phyloP scores from a whole-genome alignment of 2,797 vertebrate genomes.

The Melanotaenia nigrans region DNA sequence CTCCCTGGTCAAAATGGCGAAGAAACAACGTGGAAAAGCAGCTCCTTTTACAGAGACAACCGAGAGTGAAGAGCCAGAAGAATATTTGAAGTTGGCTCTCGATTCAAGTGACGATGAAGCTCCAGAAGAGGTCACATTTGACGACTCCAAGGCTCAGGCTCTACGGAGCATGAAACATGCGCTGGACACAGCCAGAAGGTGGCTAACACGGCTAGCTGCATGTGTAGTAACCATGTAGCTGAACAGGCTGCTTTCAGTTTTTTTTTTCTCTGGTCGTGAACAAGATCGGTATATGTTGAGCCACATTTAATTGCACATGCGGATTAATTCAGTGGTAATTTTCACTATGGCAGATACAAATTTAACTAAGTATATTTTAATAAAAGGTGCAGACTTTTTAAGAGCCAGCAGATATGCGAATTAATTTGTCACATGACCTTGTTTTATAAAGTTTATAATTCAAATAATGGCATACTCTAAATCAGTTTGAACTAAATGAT shows the following conservation, averaged over 20 bases:
- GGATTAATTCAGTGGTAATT: accelerated
- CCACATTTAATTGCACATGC: neutral
- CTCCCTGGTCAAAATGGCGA: slow-evolving; percentile 47
- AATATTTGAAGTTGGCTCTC: neutral
- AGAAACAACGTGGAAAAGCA: slow-evolving; percentile 54
- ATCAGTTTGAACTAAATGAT: too few relatives aligned
- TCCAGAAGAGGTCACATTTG: slow-evolving; percentile 80
- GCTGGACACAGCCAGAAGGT: slow-evolving; percentile 73
- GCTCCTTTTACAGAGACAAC: neutral
- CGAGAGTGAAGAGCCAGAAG: accelerated
- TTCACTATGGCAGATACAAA: neutral
- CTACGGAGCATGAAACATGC: slow-evolving; percentile 66
- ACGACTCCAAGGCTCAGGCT: slow-evolving; percentile 70
- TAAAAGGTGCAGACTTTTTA: too few relatives aligned
- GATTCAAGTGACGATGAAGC: slow-evolving; percentile 79
- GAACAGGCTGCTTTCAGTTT: too few relatives aligned
- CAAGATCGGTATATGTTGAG: accelerated
- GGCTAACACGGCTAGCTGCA: slow-evolving; percentile 12
- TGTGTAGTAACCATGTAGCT: too few relatives aligned
- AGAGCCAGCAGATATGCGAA: too few relatives aligned
- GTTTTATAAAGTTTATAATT: too few relatives aligned
- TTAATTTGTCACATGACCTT: too few relatives aligned
- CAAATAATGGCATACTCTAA: too few relatives aligned
- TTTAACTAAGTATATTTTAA: neutral
- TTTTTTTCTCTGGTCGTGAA: too few relatives aligned